Evolutionary conservation across 2,888 invertebrate genomes (phyloP).

Genomic region (Oscheius sp.): DNA sequence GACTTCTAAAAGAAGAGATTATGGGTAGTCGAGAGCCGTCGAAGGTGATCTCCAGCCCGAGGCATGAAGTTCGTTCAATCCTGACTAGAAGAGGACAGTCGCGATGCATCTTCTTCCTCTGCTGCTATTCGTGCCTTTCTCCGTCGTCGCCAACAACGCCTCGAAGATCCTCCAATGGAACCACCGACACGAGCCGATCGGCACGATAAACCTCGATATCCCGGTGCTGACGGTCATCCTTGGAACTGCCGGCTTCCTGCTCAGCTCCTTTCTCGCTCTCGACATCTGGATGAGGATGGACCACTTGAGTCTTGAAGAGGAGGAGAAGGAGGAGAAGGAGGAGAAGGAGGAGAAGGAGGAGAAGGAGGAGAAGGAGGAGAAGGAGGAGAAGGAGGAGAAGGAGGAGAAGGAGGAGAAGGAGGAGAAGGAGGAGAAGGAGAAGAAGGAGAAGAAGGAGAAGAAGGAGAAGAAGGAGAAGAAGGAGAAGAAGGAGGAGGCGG

Average conservation of each 20-base stretch:
- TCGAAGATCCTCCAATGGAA: not conserved
- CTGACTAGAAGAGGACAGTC: too few relatives aligned
- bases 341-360: not conserved
- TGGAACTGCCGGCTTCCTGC: not conserved
- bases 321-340: not conserved
- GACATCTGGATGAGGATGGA: not conserved
- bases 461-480: too few relatives aligned
- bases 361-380: not conserved
- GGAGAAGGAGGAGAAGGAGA: too few relatives aligned
- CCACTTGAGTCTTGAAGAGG: not conserved
- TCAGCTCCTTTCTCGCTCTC: not conserved
- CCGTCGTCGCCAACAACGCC: not conserved
- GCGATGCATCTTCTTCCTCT: too few relatives aligned
- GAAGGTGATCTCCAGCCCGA: too few relatives aligned
- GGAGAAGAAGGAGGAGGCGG: too few relatives aligned
- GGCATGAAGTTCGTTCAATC: too few relatives aligned
- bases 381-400: too few relatives aligned
- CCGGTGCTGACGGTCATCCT: not conserved
- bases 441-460: too few relatives aligned
- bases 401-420: too few relatives aligned
- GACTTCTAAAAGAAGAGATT: too few relatives aligned
- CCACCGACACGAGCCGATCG: not conserved
- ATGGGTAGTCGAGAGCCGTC: too few relatives aligned
- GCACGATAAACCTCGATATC: not conserved
- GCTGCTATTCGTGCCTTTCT: not conserved